These are phyloP conservation scores for Sporophila hypoxantha DNA, from an alignment of 2,113 vertebrate genomes.

Conservation along the genomic window DNA sequence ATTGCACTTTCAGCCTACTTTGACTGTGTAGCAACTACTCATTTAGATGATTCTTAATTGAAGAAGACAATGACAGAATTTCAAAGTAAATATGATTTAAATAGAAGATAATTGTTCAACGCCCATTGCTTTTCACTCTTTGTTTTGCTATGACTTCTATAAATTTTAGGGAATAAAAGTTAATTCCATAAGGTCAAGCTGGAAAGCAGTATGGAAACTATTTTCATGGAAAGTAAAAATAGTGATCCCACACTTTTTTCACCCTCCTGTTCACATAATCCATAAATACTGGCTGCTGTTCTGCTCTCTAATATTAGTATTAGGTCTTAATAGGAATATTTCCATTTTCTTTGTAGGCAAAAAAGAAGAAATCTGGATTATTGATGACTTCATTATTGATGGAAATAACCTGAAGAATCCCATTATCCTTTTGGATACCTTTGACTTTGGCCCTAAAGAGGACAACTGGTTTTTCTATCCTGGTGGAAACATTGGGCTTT, in stretches of 20 bases:
- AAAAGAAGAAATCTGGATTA: conserved; percentile 97
- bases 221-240: not conserved
- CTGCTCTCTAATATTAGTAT: not conserved
- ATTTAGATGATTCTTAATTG: not conserved
- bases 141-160: not conserved
- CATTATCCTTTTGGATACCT: conserved; percentile 84
- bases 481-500: conserved; percentile 92
- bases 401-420: conserved; percentile 87
- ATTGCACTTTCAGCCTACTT: not conserved
- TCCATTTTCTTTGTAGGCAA: conserved; percentile 77
- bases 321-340: conserved; percentile 5
- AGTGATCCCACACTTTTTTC: not conserved
- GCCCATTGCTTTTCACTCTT: not conserved
- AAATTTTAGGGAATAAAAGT: not conserved
- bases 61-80: not conserved
- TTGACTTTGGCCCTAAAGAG: conserved; percentile 88
- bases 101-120: not conserved
- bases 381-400: conserved; percentile 95
- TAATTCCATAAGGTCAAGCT: not conserved
- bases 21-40: not conserved
- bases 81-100: not conserved
- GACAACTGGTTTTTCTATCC: conserved; percentile 96
- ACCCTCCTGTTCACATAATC: not conserved
- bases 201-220: not conserved
- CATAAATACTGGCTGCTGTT: not conserved